These are phyloP conservation scores for Manis javanica DNA, from an alignment of 2,797 vertebrate genomes.

Conservation along the genomic window DNA sequence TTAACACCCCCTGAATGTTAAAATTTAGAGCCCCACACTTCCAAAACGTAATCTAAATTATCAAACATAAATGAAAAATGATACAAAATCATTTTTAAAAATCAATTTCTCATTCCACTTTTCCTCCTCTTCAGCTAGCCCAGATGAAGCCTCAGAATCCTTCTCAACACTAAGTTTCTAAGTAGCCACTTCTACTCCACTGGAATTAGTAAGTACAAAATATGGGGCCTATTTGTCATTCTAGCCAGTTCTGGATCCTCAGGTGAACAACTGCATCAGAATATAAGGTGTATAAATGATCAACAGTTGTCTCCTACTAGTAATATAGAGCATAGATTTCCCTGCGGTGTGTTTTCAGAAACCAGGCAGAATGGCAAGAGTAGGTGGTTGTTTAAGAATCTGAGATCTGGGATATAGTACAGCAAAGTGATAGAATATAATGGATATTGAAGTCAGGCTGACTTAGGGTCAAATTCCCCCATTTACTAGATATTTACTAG, in stretches of 20 bases:
- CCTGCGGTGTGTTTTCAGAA: neutral
- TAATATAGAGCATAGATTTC: neutral
- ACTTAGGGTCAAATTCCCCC: neutral
- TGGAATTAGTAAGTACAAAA: neutral
- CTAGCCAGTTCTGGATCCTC: neutral
- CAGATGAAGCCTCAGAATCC: neutral
- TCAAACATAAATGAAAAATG: neutral
- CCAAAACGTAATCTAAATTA: conserved; percentile 11
- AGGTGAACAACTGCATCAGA: neutral
- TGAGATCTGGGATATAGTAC: neutral
- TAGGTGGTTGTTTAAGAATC: neutral
- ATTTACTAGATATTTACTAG: neutral
- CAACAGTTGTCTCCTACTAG: neutral
- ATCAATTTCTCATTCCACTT: neutral
- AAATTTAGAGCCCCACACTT: neutral
- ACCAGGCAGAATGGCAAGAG: neutral
- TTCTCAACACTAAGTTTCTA: neutral
- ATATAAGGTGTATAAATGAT: neutral
- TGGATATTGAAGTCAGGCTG: neutral
- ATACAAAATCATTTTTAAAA: neutral
- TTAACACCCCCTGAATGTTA: neutral
- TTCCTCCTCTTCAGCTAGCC: neutral
- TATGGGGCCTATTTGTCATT: neutral
- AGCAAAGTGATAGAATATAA: neutral
- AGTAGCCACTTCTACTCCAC: neutral